phyloP scores from a whole-genome alignment of 2,797 vertebrate genomes.

The Chaetophractus vellerosus region DNA sequence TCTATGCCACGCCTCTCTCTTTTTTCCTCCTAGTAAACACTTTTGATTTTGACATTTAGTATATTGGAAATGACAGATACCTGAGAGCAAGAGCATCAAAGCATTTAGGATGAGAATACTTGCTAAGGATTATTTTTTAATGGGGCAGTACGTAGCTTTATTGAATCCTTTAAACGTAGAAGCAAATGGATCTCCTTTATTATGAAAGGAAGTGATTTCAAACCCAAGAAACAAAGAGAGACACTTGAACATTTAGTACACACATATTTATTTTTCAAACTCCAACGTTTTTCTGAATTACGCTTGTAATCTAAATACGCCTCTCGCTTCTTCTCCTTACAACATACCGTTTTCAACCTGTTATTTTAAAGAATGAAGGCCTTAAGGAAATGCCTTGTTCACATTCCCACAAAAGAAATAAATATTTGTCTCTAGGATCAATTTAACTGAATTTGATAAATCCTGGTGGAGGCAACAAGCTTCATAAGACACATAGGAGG shows the following conservation, averaged over 20 bases:
- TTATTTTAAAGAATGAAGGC: conserved; percentile 44
- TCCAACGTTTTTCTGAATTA: conserved; percentile 27
- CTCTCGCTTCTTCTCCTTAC: neutral
- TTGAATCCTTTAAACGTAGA: conserved; percentile 45
- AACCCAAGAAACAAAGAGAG: conserved; percentile 23
- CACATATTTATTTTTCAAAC: conserved; percentile 69
- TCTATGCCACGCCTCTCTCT: neutral
- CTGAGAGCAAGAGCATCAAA: neutral
- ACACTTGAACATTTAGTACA: conserved; percentile 26
- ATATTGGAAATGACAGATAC: conserved; percentile 1
- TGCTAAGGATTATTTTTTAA: conserved; percentile 26
- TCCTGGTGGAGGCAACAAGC: conserved; percentile 9
- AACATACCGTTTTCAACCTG: conserved; percentile 62
- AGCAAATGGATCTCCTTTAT: conserved; percentile 15
- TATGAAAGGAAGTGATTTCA: conserved; percentile 53
- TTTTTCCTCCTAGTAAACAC: neutral
- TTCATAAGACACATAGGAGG: neutral
- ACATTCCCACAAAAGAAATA: conserved; percentile 54
- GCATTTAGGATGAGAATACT: conserved; percentile 12
- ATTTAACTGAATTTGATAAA: conserved; percentile 47
- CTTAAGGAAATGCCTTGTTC: conserved; percentile 34
- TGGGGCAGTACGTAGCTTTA: conserved; percentile 18
- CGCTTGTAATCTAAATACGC: conserved; percentile 37
- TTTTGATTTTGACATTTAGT: conserved; percentile 38
- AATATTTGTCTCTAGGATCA: conserved; percentile 53